Evolutionary conservation across 2,888 invertebrate species (phyloP), one percentile per base, ranked within the genome.

Genomic region (Lasioglossum villosulum): DNA sequence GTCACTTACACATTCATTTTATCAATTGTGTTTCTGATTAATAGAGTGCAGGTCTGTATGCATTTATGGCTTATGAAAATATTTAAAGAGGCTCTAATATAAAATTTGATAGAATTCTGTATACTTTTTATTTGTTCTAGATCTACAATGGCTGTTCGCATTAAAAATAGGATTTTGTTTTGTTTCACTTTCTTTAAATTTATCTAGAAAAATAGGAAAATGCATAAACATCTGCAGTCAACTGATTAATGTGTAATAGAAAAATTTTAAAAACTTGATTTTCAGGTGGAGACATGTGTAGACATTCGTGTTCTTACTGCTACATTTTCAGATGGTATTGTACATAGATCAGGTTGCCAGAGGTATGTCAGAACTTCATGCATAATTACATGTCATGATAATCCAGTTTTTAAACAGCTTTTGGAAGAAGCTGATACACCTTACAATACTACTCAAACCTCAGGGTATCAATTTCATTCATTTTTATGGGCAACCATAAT

Each of bases 401-500:
- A 91, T 75, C 90, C 93, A 39, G 84, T 70, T 10, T 90, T 95
- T 75, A 90, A 91, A 63, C 88, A 89, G 74, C 79, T 95, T 77
- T 83, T 95, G 6, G 87, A 83, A 63, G 88, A 93, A 63, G 88
- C 87, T 66, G 86, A 89, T 4, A 77, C 83, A 23, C 63, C 75
- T 42, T 23, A 72, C 2, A 79, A 83, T 45, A 39, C 73, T 0
- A 71, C 72, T 14, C 74, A 91, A 78, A 95, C 85, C 78, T 96
- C 94, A 95, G 95, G 95, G 0, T 94, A 96, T 88, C 97, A 97
- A 92, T 99, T 98, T 93, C 98, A 98, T 97, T 93, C 97, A 88
- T 98, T 98, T 93, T 97, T 98, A 88, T 91, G 96, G 39, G 95
- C 98, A 80, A 97, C 98, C 95, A 96, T 98, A n/a, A 92, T 97